Base-by-base conservation (phyloP, 2,888 invertebrate species). In the Notodonta dromedarius region DNA sequence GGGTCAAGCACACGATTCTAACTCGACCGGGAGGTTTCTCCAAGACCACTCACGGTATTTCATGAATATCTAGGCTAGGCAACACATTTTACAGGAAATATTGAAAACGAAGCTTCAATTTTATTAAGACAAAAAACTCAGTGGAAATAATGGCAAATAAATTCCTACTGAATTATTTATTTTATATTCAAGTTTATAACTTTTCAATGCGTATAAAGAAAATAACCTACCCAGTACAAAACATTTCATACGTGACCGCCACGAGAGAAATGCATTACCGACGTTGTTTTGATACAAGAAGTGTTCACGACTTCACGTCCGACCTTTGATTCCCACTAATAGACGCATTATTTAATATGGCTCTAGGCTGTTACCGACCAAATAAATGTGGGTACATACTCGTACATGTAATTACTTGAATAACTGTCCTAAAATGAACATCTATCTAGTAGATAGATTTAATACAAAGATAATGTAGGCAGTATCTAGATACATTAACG, bases 21-120 rank as follows among this genome's bases (percentile, higher is more conserved):
- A 76, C 71, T 72, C 73, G 68, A 65, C 68, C 68, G 59, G 61
- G 58, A 70, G 70, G 70, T 82, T 80, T 82, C 80, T 72, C 77
- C 68, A 53, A 65, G 66, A 69, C 65, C 50, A 50, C 4, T 13
- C 13, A 9, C n/a, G 5, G 46, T 46, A n/a, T n/a, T 46, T 13
- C 46, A 46, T 46, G n/a, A 46, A 46, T 46, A 9, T 11, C 42
- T 5, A 46, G 4, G 9, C 9, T 42, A 0, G 9, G 5, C 40
- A 40, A 40, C 4, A 7, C 6, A 40, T 9, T 40, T 7, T 40
- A 5, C 9, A 40, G 40, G 6, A 9, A 40, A 40, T 40, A 5
- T 40, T 9, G 2, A 40, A 40, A 40, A 6, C 2, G 6, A 40
- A 6, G 40, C 7, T 9, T 7, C n/a, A n/a, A n/a, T 40, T 40